These are phyloP conservation scores for Spisula subtruncata DNA, from an alignment of 2,888 invertebrate genomes.

Conservation along the genomic window DNA sequence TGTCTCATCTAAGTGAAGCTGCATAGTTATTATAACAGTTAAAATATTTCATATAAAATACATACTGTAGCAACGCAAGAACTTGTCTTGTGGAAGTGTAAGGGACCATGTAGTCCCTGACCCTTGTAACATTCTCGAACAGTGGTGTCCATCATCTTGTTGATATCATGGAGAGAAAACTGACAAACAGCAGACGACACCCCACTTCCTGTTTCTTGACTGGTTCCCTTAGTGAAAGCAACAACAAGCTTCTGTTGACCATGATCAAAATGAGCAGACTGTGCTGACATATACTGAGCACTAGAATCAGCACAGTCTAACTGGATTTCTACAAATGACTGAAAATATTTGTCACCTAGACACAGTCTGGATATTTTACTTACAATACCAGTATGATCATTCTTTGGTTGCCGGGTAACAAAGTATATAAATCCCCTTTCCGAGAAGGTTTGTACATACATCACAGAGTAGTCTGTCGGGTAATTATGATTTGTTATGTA, in stretches of 20 bases:
- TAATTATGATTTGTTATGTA: conserved; percentile 90
- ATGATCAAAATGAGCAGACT: conserved; percentile 97
- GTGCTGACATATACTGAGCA: conserved; percentile 94
- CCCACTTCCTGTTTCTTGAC: conserved; percentile 84
- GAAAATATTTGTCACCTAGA: conserved; percentile 97
- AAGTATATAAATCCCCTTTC: conserved; percentile 98
- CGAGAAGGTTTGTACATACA: conserved; percentile 98
- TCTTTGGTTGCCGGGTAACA: conserved; percentile 95
- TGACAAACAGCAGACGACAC: conserved; percentile 97
- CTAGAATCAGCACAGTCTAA: conserved; percentile 92
- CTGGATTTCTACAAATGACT: conserved; percentile 99
- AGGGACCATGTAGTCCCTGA: conserved; percentile 89
- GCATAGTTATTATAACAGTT: too few species aligned
- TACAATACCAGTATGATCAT: conserved; percentile 89
- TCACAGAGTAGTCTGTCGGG: conserved; percentile 96
- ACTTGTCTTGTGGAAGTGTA: conserved; percentile 71
- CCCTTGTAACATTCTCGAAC: conserved; percentile 98
- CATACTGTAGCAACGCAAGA: conserved; percentile 71
- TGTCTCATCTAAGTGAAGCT: too few species aligned
- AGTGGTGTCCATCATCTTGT: conserved; percentile 97
- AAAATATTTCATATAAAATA: conserved; percentile 7
- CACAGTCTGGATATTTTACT: conserved; percentile 98
- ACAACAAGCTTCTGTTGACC: conserved; percentile 91
- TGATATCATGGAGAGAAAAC: conserved; percentile 96
- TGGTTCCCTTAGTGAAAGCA: conserved; percentile 94